Conservation (phyloP, 1,140 invertebrate species). For the Cotesia glomerata region DNA sequence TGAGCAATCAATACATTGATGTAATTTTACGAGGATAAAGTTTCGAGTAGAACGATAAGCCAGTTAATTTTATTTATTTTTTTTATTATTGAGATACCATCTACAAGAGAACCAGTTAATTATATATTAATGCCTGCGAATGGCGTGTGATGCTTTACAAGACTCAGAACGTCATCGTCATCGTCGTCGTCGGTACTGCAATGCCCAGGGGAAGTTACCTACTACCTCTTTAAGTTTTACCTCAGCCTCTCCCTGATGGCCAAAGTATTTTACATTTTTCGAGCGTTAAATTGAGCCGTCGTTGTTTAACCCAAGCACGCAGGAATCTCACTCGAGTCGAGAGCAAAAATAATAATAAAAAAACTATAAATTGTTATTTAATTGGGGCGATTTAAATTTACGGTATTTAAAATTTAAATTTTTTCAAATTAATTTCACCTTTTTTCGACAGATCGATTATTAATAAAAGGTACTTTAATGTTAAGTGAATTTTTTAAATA, state of each 20-base stretch:
- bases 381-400: no score
- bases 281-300: constrained; percentile 38
- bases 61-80: constrained; percentile 30
- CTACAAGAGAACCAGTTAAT: constrained; percentile 59
- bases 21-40: not conserved
- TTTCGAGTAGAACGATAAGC: constrained; percentile 8
- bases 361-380: not conserved
- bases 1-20: not conserved
- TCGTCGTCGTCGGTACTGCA: constrained; percentile 11
- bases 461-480: no score
- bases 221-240: constrained; percentile 9
- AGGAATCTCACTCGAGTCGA: not conserved
- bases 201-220: constrained; percentile 21
- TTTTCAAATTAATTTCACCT: no score
- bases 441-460: not conserved
- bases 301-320: constrained; percentile 9
- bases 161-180: constrained; percentile 40
- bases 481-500: no score
- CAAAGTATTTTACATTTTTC: constrained; percentile 38
- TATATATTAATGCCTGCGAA: constrained; percentile 58
- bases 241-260: not conserved
- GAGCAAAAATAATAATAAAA: not conserved
- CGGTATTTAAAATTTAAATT: no score
- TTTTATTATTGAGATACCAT: constrained; percentile 52
- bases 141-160: constrained; percentile 43